These are phyloP conservation scores for Leptobrachium leishanense DNA, from an alignment of 2,113 vertebrate species.

Conservation along the genomic window DNA sequence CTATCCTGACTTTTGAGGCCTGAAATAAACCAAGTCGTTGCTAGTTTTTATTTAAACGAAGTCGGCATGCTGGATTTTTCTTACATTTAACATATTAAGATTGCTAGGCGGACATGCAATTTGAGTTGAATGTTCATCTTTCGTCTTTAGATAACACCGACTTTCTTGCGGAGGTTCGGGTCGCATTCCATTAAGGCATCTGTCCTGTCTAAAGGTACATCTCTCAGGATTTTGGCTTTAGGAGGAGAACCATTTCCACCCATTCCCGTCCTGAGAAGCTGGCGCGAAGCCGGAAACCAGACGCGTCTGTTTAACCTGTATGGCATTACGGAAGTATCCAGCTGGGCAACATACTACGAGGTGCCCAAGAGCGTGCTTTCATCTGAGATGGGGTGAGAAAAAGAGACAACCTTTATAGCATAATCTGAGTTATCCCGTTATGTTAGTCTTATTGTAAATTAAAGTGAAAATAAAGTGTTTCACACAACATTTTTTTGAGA, in stretches of 20 bases:
- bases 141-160: constrained; percentile 80
- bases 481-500: too few relatives aligned
- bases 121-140: background rate
- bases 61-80: too few relatives aligned
- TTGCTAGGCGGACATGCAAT: too few relatives aligned
- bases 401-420: background rate
- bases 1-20: too few relatives aligned
- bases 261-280: constrained; percentile 71
- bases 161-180: constrained; percentile 84
- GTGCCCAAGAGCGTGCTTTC: constrained; percentile 73
- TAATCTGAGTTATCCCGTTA: too few relatives aligned
- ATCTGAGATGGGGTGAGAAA: constrained; percentile 57
- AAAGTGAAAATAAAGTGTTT: too few relatives aligned
- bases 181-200: constrained; percentile 67
- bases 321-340: constrained; percentile 93
- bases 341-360: constrained; percentile 86
- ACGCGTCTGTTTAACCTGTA: constrained; percentile 90
- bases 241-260: constrained; percentile 88
- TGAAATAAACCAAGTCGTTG: too few relatives aligned
- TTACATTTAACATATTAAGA: too few relatives aligned
- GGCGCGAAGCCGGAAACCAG: constrained; percentile 81
- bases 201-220: constrained; percentile 75
- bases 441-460: too few relatives aligned
- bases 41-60: too few relatives aligned
- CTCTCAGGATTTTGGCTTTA: constrained; percentile 84